phyloP scores from a whole-genome alignment of 2,113 vertebrate species.

The Oryctolagus cuniculus region mOryCun1.1 NC_091432.1:167989501-167990000 shows the following conservation, averaged over 20 bases:
- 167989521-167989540: background rate
- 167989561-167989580: background rate
- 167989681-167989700: background rate
- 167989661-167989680: slow-evolving; percentile 8
- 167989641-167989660: background rate
- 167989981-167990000: too few relatives aligned
- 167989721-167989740: background rate
- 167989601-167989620: background rate
- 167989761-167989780: background rate
- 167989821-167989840: background rate
- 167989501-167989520: too few relatives aligned
- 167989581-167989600: background rate
- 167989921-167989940: too few relatives aligned
- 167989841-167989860: background rate
- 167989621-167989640: background rate
- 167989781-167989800: background rate
- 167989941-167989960: too few relatives aligned
- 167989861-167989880: background rate
- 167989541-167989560: background rate
- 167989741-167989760: background rate
- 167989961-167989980: too few relatives aligned
- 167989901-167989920: background rate
- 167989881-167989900: background rate
- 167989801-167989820: background rate
- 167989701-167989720: background rate